Base-by-base conservation (phyloP, 2,888 invertebrate genomes). In the Quadroppia sp. region DNA sequence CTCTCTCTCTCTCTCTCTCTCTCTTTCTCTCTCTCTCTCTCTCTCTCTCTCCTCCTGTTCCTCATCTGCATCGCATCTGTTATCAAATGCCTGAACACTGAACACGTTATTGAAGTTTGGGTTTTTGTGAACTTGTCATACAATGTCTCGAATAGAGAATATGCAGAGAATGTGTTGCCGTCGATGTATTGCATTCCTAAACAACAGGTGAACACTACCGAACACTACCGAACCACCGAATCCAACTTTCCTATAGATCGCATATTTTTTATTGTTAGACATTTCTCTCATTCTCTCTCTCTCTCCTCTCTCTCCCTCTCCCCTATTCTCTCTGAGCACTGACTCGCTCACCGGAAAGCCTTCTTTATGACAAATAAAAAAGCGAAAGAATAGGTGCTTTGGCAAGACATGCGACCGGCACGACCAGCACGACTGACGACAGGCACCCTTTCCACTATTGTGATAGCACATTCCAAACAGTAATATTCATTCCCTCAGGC, bases 401-500 rank as follows among this genome's bases (percentile, higher is more conserved):
- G 64, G 3, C 9, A n/a, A 40, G 64, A 40, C 64, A 64, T 64
- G 64, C 64, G 64, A 64, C 64, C 36, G 64, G 64, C 61, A 61
- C 45, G 45, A 45, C 45, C 45, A 15, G 45, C 45, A 45, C 45
- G n/a, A n/a, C n/a, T n/a, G n/a, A n/a, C n/a, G n/a, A n/a, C n/a
- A n/a, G n/a, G n/a, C n/a, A n/a, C n/a, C 56, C 64, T 40, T 64
- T 64, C 64, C 64, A 64, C 36, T 64, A 64, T 64, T 64, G 64
- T 64, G 25, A 36, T 20, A 36, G 13, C 20, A 30, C 64, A 64
- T 32, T 64, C 36, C 17, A 64, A 32, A n/a, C n/a, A n/a, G n/a
- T n/a, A n/a, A n/a, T n/a, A n/a, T n/a, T n/a, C n/a, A n/a, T n/a
- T n/a, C 36, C 36, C 64, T 36, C 36, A 64, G 36, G 36, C 64